Percentiles rank a stretch among this genome's conserved stretches.
Conservation (phyloP, 2,113 vertebrate genomes). For the Perca flavescens region DNA sequence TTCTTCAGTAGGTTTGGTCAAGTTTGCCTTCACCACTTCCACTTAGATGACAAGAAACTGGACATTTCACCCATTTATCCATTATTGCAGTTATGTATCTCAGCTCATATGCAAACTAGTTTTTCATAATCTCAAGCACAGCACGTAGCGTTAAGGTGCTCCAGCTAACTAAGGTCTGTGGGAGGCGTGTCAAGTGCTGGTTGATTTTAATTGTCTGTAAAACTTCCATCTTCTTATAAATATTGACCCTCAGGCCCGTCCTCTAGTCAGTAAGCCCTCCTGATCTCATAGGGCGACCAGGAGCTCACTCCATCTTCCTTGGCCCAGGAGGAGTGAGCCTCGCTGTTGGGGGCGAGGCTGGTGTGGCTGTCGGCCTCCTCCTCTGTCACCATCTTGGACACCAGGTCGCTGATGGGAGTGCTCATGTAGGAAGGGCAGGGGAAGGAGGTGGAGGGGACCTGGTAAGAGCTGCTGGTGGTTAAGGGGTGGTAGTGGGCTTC, state of each 20-base stretch:
- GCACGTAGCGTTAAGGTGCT: not conserved
- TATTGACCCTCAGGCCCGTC: not conserved
- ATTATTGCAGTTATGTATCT: too few relatives aligned
- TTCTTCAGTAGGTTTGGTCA: not conserved
- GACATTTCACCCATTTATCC: too few relatives aligned
- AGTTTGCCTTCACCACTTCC: not conserved
- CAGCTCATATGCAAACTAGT: not conserved
- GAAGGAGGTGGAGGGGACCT: slow-evolving; percentile 78
- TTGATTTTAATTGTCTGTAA: slow-evolving; percentile 36
- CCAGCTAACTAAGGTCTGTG: not conserved
- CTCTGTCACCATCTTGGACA: slow-evolving; percentile 85
- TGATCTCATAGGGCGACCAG: slow-evolving; percentile 90
- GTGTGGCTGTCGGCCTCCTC: slow-evolving; percentile 70
- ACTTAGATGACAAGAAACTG: too few relatives aligned
- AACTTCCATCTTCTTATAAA: not conserved
- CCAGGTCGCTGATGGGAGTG: slow-evolving; percentile 80
- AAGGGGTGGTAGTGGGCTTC: slow-evolving; percentile 87
- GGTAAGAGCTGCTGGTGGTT: slow-evolving; percentile 77
- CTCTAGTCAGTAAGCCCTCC: slow-evolving; percentile 86
- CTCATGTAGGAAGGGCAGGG: slow-evolving; percentile 86
- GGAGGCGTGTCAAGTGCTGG: not conserved
- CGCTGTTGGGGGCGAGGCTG: slow-evolving; percentile 69
- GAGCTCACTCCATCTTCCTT: slow-evolving; percentile 87
- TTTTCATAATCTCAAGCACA: not conserved
- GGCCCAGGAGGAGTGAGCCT: slow-evolving; percentile 84